Evolutionary conservation across 2,888 invertebrate species (phyloP), one percentile per base, ranked within the genome.

Genomic region (Acronicta leporina): DNA sequence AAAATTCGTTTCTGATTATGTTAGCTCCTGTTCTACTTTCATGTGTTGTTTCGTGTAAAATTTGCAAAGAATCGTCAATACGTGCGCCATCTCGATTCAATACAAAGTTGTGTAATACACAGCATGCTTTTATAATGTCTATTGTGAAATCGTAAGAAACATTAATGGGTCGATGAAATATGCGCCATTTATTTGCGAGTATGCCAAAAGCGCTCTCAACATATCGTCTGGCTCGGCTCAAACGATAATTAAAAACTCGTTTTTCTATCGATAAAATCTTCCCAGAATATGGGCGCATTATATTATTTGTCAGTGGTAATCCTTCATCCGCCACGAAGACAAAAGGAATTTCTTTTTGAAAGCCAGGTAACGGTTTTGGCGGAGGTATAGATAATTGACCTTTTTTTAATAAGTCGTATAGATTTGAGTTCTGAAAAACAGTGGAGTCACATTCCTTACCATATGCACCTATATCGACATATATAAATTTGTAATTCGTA

Each of bases 1-100:
- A 48, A 14, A 48, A 48, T 48, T 48, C 33, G 13, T 48, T 20
- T n/a, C 33, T 48, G 13, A 27, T 48, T n/a, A n/a, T 13, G n/a
- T 48, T 14, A 14, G 25, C 33, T 25, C 30, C 13, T n/a, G 16
- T 48, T 48, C 49, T 20, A n/a, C 35, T n/a, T 14, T 30, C 27
- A 27, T 27, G 27, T 27, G 33, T 48, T n/a, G 33, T n/a, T 30
- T 48, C n/a, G 13, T 33, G 35, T 30, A 48, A 33, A 11, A 13
- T n/a, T n/a, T 14, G 30, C 11, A 33, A 35, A 27, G 27, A 27
- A 27, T 27, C 27, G 27, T 27, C 27, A 27, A 27, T 27, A 27
- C 6, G 27, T 27, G 27, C 27, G 33, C 33, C 33, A 33, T 33
- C 33, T 11, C 33, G 9, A 11, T 33, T 33, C 10, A 9, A 11